Percentiles rank a stretch among this genome's conserved stretches.
Conservation (phyloP, 1,140 invertebrate species). For the Agrilus planipennis region DNA sequence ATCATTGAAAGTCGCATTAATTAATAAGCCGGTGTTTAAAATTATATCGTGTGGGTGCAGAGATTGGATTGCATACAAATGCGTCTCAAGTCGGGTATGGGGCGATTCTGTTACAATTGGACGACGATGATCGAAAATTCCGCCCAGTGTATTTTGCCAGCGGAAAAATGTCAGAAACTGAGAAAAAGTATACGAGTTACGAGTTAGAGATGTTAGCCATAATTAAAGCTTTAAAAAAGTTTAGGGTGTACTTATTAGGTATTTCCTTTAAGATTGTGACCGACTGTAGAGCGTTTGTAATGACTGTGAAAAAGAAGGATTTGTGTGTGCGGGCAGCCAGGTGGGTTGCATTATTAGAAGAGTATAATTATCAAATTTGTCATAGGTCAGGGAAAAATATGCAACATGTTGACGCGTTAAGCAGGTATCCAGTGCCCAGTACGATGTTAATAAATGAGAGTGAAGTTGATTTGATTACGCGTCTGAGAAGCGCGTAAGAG, state of each 20-base stretch:
- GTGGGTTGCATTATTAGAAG: slow-evolving; percentile 29
- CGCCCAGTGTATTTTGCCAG: slow-evolving; percentile 35
- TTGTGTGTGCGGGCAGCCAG: slow-evolving; percentile 25
- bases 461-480: too few relatives aligned
- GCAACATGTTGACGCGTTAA: slow-evolving; percentile 17
- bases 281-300: slow-evolving; percentile 17
- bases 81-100: slow-evolving; percentile 19
- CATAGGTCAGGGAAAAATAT: slow-evolving; percentile 17
- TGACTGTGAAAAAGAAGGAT: slow-evolving; percentile 26
- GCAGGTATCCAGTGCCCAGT: too few relatives aligned
- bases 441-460: too few relatives aligned
- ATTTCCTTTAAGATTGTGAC: slow-evolving; percentile 39
- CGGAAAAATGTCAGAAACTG: slow-evolving; percentile 23
- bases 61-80: slow-evolving; percentile 25
- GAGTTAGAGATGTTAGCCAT: slow-evolving; percentile 37
- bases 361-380: slow-evolving; percentile 24
- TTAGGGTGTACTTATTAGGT: slow-evolving; percentile 36
- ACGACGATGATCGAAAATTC: slow-evolving; percentile 15
- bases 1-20: slow-evolving; percentile 1
- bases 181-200: slow-evolving; percentile 33
- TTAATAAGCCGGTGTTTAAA: slow-evolving; percentile 20
- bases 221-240: slow-evolving; percentile 35
- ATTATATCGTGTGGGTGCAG: slow-evolving; percentile 25
- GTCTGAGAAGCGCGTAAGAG: too few relatives aligned
- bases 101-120: slow-evolving; percentile 24